Evolutionary conservation across 2,113 vertebrate species (phyloP).

Genomic region (Asarcornis scutulata): DNA sequence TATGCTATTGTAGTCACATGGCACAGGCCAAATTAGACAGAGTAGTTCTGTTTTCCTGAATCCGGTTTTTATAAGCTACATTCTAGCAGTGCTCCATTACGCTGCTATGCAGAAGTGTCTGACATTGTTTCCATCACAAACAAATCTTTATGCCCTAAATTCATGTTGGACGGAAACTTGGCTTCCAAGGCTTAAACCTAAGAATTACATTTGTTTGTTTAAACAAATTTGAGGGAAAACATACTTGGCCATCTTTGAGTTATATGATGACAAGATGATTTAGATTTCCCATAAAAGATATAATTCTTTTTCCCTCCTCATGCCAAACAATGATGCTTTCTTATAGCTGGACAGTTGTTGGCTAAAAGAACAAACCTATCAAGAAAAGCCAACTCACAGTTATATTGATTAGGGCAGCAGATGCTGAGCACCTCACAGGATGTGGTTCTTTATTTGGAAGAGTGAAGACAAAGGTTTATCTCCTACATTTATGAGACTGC

Average conservation of each 20-base stretch:
- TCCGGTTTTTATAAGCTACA: conserved; percentile 60
- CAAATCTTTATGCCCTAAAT: conserved; percentile 71
- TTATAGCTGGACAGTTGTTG: conserved; percentile 45
- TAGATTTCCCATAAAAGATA: conserved; percentile 67
- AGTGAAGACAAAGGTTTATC: neutral
- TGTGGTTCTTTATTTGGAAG: conserved; percentile 26
- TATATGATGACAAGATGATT: conserved; percentile 69
- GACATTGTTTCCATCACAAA: conserved; percentile 71
- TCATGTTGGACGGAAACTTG: conserved; percentile 61
- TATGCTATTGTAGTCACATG: conserved; percentile 55
- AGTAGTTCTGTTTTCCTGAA: conserved; percentile 63
- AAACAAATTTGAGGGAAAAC: conserved; percentile 68
- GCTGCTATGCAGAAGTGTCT: conserved; percentile 64
- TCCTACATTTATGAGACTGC: neutral
- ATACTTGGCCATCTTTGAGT: conserved; percentile 62
- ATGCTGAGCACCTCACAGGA: conserved; percentile 44
- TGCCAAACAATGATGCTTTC: conserved; percentile 33
- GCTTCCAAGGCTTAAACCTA: conserved; percentile 53
- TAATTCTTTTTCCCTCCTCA: conserved; percentile 51
- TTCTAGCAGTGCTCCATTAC: conserved; percentile 37
- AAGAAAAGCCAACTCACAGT: neutral
- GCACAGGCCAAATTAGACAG: conserved; percentile 41
- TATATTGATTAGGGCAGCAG: conserved; percentile 49
- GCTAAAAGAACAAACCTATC: conserved; percentile 40
- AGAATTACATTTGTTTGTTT: conserved; percentile 75